Conservation (phyloP, 2,113 vertebrate genomes). For the Noctilio leporinus region DNA sequence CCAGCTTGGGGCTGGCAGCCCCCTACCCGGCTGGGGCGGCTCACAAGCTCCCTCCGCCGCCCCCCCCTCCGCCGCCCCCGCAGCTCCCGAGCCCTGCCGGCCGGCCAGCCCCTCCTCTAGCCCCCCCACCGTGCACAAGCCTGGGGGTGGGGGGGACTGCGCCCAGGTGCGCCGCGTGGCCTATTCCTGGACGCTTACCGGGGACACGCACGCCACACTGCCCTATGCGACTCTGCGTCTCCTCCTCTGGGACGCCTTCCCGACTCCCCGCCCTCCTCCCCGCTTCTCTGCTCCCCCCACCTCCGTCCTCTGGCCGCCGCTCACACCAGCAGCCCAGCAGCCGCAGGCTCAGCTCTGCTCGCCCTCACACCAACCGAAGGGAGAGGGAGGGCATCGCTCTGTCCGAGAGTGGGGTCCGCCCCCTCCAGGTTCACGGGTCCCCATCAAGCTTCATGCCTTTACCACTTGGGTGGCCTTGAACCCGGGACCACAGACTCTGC, state of each 20-base stretch:
- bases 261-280: neutral
- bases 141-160: too few species aligned
- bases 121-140: neutral
- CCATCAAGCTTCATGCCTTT: neutral
- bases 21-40: too few species aligned
- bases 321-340: neutral
- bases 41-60: too few species aligned
- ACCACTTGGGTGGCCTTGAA: neutral
- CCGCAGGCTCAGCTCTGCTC: neutral
- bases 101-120: too few species aligned
- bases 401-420: neutral
- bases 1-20: accelerated
- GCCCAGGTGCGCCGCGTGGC: neutral
- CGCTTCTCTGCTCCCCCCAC: neutral
- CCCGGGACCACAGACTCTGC: neutral
- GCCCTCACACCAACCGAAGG: neutral
- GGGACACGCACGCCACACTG: neutral
- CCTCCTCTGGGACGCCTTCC: constrained; percentile 10
- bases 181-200: neutral
- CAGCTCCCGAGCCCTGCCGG: neutral
- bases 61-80: neutral
- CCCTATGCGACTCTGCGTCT: neutral
- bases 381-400: neutral
- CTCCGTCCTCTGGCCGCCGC: neutral
- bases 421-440: neutral